Conservation (phyloP, 1,140 invertebrate species). For the Drosophila willistoni region DNA sequence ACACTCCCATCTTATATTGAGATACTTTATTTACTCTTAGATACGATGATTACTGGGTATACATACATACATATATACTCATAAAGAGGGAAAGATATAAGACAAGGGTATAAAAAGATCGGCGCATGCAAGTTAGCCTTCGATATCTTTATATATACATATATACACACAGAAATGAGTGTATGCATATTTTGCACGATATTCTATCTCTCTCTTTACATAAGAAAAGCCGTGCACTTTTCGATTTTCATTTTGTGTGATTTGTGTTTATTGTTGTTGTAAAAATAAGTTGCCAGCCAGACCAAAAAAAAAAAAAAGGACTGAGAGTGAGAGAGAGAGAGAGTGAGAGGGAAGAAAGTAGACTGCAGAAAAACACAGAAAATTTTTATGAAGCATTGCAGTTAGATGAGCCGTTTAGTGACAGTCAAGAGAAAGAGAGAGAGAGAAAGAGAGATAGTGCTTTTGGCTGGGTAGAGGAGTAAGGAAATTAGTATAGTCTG, state of each 20-base stretch:
- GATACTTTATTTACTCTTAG: slow-evolving; percentile 4
- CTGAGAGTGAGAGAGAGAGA: neutral
- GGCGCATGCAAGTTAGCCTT: slow-evolving; percentile 1
- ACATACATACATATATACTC: neutral
- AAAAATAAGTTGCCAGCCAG: slow-evolving; percentile 71
- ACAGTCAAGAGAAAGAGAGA: slow-evolving; percentile 70
- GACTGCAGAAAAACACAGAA: slow-evolving; percentile 20
- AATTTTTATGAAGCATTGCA: slow-evolving; percentile 82
- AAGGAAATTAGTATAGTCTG: slow-evolving; percentile 29
- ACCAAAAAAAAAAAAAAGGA: slow-evolving; percentile 9
- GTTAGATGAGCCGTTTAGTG: slow-evolving; percentile 82
- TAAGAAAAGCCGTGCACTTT: slow-evolving; percentile 63
- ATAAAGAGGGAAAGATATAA: slow-evolving; percentile 35
- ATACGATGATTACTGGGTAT: slow-evolving; percentile 24
- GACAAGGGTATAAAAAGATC: slow-evolving; percentile 28
- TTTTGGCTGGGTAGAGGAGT: neutral
- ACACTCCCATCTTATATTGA: neutral
- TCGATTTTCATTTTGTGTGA: slow-evolving; percentile 79
- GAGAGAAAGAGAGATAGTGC: neutral
- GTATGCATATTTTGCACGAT: slow-evolving; percentile 38
- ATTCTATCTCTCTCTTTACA: slow-evolving; percentile 27
- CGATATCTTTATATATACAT: slow-evolving; percentile 30
- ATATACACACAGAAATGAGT: slow-evolving; percentile 25
- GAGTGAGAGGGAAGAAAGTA: slow-evolving; percentile 5
- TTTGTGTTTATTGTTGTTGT: slow-evolving; percentile 75